Evolutionary conservation across 2,113 vertebrate genomes (phyloP).

Genomic region (Pongo pygmaeus): DNA sequence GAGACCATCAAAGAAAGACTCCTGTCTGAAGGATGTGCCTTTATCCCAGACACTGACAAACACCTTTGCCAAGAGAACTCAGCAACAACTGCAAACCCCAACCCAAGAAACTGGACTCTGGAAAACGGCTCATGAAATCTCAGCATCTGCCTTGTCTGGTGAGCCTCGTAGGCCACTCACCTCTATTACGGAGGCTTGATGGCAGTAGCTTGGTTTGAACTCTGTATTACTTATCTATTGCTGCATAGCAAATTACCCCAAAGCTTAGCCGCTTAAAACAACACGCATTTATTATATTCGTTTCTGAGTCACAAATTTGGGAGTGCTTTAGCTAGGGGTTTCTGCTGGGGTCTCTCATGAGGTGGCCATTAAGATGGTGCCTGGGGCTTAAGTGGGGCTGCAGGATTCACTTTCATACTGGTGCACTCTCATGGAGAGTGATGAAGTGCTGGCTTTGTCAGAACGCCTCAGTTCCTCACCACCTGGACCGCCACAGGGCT

Average conservation of each 20-base stretch:
- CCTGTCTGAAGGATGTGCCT: background rate
- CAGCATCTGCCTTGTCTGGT: background rate
- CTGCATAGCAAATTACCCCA: background rate
- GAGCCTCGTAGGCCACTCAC: too few relatives aligned
- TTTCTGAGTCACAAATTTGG: background rate
- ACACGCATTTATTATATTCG: background rate
- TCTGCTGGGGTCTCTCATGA: background rate
- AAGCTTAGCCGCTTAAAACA: background rate
- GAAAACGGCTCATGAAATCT: background rate
- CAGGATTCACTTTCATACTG: background rate
- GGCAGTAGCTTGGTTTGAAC: fast-evolving
- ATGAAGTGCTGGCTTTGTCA: background rate
- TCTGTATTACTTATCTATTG: background rate
- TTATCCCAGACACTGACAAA: background rate
- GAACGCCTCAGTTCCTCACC: background rate
- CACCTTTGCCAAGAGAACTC: background rate
- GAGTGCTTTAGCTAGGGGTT: background rate
- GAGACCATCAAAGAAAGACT: background rate
- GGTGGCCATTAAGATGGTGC: background rate
- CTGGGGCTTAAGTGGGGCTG: background rate
- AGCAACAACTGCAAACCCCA: background rate
- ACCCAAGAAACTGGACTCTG: background rate
- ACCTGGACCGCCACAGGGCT: background rate
- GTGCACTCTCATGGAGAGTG: too few relatives aligned
- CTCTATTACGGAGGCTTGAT: fast-evolving